Base-by-base conservation (phyloP, 1,140 invertebrate species). In the Penaeus chinensis region DNA sequence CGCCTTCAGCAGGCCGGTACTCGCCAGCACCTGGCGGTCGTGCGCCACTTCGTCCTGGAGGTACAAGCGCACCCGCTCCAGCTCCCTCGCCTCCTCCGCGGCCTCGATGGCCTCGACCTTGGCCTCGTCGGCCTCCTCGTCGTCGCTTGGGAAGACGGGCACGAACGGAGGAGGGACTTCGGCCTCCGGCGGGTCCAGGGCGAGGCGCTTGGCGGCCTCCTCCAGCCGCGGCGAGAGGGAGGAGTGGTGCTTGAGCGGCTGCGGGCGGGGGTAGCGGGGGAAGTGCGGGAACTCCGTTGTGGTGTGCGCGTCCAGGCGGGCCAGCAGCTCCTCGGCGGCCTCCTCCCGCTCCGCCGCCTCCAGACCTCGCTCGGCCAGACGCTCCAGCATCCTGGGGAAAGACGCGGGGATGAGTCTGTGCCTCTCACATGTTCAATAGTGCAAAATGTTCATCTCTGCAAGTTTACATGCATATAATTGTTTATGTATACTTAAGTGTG, bases 341-440 rank as follows among this genome's bases (percentile, higher is more conserved):
- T 22, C 60, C 84, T 85, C 76, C 11, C 63, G 84, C 61, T 85
- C 84, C 20, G 61, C 60, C 61, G 37, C 4, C 32, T 66, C 63
- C 13, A 79, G 24, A 22, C 84, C 84, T n/a, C 84, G 84, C n/a
- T 42, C 61, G 37, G 77, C 84, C 62, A 85, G 76, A 32, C 77
- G 76, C 76, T 80, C 71, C 22, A 80, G 69, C 62, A 66, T 85
- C 61, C 84, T 85, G 62, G 7, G 66, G 60, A 8, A 18, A 1
- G 42, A 65, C 42, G 19, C 7, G 47, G 47, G 11, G 47, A 47
- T 47, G 5, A 47, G 24, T n/a, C 69, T 71, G 10, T 71, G 2
- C 22, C 69, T 71, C 69, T 71, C 69, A 32, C 32, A 32, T 32
- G 2, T 32, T 32, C 2, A 32, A 32, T 32, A 32, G 32, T 2